Evolutionary conservation across 2,113 vertebrate species (phyloP).

Genomic region (Chaenocephalus aceratus): DNA sequence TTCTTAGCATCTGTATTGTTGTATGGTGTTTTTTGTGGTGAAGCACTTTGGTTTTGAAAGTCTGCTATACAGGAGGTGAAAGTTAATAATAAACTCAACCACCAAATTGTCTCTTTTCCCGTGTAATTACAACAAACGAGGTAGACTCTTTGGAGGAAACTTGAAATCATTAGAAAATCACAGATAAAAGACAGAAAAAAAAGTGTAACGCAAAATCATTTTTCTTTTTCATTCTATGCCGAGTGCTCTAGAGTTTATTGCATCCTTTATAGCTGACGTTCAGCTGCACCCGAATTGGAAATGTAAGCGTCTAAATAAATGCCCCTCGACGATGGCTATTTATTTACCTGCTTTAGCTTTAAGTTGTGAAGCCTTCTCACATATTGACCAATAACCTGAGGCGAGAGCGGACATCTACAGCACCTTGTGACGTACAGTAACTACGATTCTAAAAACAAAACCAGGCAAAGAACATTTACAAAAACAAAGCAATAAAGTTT

Average conservation of each 20-base stretch:
- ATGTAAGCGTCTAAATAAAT: slow-evolving; percentile 44
- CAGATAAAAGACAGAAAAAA: slow-evolving; percentile 18
- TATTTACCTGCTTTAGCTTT: background rate
- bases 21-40: too few species aligned
- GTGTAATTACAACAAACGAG: background rate
- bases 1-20: too few species aligned
- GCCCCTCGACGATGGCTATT: slow-evolving; percentile 2
- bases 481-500: background rate
- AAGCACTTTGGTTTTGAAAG: too few species aligned
- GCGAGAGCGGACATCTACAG: slow-evolving; percentile 6
- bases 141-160: background rate
- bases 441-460: slow-evolving; percentile 23
- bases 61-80: background rate
- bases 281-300: slow-evolving; percentile 32
- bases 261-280: slow-evolving; percentile 15
- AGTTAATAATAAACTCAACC: background rate
- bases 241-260: slow-evolving; percentile 36
- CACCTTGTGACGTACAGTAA: background rate
- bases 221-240: slow-evolving; percentile 20
- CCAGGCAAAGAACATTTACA: slow-evolving; percentile 9
- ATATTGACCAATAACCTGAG: slow-evolving; percentile 16
- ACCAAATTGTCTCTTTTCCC: background rate
- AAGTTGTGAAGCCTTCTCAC: slow-evolving; percentile 15
- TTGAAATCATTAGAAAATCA: background rate
- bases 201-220: slow-evolving; percentile 1